Percentiles rank a stretch among this genome's conserved stretches.
Evolutionary conservation across 1,140 invertebrate species (phyloP).

Genomic region (Triops cancriformis): DNA sequence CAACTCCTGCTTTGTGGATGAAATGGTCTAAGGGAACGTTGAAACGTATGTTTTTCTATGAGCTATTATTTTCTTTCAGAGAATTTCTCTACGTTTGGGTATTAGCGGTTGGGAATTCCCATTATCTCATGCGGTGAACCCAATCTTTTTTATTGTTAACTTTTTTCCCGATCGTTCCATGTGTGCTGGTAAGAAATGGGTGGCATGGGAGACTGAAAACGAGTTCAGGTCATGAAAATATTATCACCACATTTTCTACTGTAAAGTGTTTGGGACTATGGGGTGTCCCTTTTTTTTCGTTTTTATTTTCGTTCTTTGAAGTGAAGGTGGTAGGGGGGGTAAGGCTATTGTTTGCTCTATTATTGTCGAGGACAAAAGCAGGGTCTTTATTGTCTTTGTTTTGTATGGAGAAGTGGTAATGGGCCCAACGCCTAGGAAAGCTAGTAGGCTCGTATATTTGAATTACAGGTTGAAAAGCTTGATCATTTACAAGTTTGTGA

Average conservation of each 20-base stretch:
- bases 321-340: not conserved
- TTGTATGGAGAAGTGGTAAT: not conserved
- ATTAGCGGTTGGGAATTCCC: not conserved
- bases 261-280: not conserved
- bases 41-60: not conserved
- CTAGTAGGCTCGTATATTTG: not conserved
- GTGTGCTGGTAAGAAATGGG: not conserved
- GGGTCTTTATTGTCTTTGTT: not conserved
- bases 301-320: no score
- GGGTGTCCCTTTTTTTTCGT: not conserved
- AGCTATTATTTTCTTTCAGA: not conserved
- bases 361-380: not conserved
- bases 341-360: not conserved
- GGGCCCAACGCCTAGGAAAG: not conserved
- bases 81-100: not conserved
- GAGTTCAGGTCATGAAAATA: not conserved
- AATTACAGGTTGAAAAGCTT: not conserved
- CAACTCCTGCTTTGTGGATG: no score
- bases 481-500: not conserved
- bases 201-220: not conserved
- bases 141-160: not conserved
- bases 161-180: not conserved
- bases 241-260: not conserved
- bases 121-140: constrained; percentile 10
- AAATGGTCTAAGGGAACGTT: not conserved